Evolutionary conservation across 2,113 vertebrate species (phyloP).

Genomic region (Seriola quinqueradiata): DNA sequence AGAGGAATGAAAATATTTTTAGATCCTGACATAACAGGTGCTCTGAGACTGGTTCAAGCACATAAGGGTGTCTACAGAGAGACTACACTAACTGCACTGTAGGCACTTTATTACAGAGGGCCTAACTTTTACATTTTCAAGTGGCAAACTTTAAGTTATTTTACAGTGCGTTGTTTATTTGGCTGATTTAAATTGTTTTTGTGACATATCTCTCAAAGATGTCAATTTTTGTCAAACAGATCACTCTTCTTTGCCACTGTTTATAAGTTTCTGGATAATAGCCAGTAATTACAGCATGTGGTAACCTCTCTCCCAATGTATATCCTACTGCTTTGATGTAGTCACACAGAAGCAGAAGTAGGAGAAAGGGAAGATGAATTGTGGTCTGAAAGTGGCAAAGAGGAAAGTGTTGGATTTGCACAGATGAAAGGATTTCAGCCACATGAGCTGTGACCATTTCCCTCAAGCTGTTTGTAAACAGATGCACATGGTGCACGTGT

Average conservation of each 20-base stretch:
- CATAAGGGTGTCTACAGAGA: conserved; percentile 4
- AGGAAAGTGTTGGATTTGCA: conserved; percentile 29
- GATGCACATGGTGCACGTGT: conserved; percentile 57
- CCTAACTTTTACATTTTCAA: neutral
- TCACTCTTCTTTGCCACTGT: no score
- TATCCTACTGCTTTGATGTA: neutral
- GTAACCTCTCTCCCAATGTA: neutral
- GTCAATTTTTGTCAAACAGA: neutral
- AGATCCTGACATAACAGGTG: conserved; percentile 76
- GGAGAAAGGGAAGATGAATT: conserved; percentile 66
- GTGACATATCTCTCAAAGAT: neutral
- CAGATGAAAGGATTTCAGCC: conserved; percentile 6
- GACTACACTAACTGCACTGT: neutral
- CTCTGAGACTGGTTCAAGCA: conserved; percentile 33
- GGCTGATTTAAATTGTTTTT: neutral
- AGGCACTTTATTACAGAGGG: neutral
- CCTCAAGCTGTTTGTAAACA: conserved; percentile 62
- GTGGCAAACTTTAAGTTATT: neutral
- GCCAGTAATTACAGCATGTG: neutral
- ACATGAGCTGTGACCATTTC: conserved; percentile 26
- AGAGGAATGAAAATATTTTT: conserved; percentile 69
- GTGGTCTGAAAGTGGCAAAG: conserved; percentile 64
- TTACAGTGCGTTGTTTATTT: neutral
- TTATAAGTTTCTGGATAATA: neutral
- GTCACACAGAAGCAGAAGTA: conserved; percentile 64